Evolutionary conservation across 1,140 invertebrate species (phyloP), one percentile per base, ranked within the genome.

Genomic region (Piezodorus guildinii): DNA sequence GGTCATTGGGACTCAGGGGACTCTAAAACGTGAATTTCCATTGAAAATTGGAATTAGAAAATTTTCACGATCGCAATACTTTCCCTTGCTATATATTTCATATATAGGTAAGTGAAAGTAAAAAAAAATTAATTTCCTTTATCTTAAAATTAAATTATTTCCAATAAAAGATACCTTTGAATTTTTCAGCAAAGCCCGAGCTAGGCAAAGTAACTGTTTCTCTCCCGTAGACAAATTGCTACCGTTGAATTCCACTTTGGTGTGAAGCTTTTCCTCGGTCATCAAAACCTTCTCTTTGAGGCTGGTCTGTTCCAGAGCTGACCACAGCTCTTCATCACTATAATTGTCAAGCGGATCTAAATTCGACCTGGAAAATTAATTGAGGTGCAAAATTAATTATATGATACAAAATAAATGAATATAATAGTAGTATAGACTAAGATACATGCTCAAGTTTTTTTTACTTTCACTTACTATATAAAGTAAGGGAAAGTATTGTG

Each of bases 191-290:
- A 95, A 74, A 59, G 91, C 94, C 72, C 91, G 79, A 0, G 86
- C 89, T 62, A 95, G 77, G 72, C 92, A 97, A 49, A 96, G 76
- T 60, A 96, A 75, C 75, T 96, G 95, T 68, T 83, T 83, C 74
- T 94, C 90, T 8, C 91, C 94, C 60, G 85, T 83, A 30, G 90
- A 94, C 49, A 90, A 79, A 71, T 82, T 83, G 52, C 69, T 75
- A 25, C 88, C 90, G 58, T 78, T 76, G 65, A 82, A 79, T 19
- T 79, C 77, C 43, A 91, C 77, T 72, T 75, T 73, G 5, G 80
- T 80, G 59, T 83, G 78, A 21, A 94, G 74, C 2, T 88, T 88
- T 8, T 87, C 88, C 63, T 85, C 72, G 51, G 78, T 49, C 17
- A 43, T 77, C 66, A 79, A 73, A 8, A 90, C 80, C 45, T 83